phyloP scores from a whole-genome alignment of 1,140 invertebrate genomes.

The Drosophila pseudoobscura region DNA sequence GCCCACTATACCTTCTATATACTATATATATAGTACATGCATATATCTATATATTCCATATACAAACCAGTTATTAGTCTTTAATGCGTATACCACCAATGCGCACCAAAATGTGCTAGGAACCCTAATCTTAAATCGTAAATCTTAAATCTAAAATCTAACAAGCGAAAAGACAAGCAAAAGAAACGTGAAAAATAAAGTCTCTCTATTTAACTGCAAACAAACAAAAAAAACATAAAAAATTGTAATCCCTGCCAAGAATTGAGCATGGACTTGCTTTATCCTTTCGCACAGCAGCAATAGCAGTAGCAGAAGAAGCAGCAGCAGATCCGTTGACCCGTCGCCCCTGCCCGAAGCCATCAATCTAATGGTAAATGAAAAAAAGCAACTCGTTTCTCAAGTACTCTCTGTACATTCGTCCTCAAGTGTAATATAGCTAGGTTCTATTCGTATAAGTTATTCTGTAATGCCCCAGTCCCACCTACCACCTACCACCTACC shows the following conservation, averaged over 20 bases:
- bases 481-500: too few species aligned
- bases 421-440: constrained; percentile 68
- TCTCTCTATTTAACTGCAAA: constrained; percentile 82
- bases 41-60: constrained; percentile 46
- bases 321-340: constrained; percentile 18
- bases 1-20: constrained; percentile 14
- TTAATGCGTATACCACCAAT: constrained; percentile 45
- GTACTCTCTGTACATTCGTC: constrained; percentile 37
- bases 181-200: constrained; percentile 77
- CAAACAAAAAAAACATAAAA: constrained; percentile 17
- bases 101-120: constrained; percentile 64
- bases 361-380: constrained; percentile 72
- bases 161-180: constrained; percentile 32
- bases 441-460: constrained; percentile 56
- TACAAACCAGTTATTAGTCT: constrained; percentile 54
- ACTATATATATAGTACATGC: constrained; percentile 39
- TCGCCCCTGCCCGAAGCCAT: constrained; percentile 18
- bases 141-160: constrained; percentile 18
- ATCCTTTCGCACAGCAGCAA: constrained; percentile 52
- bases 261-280: constrained; percentile 41
- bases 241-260: constrained; percentile 23
- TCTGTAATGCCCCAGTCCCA: constrained; percentile 43
- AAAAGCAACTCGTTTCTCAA: constrained; percentile 57
- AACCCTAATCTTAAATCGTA: constrained; percentile 17
- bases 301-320: constrained; percentile 13